phyloP scores from a whole-genome alignment of 2,113 vertebrate species.

The rat (Rattus norvegicus) region DNA sequence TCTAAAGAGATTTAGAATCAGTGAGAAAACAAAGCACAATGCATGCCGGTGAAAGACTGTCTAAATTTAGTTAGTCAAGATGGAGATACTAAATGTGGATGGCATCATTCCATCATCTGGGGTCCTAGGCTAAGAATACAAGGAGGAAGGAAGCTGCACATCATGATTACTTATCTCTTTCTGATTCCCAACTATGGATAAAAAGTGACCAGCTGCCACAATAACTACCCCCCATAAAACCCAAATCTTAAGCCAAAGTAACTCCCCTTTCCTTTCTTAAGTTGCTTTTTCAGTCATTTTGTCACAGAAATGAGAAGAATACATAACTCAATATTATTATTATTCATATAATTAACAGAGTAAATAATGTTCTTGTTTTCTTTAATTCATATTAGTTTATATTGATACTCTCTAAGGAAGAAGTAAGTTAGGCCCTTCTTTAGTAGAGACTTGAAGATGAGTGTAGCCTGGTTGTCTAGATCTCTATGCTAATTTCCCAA shows the following conservation, averaged over 20 bases:
- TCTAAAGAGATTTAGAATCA: not conserved
- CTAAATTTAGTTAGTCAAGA: not conserved
- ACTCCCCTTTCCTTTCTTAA: not conserved
- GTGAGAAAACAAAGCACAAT: not conserved
- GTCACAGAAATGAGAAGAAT: not conserved
- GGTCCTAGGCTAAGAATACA: not conserved
- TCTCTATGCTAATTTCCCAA: not conserved
- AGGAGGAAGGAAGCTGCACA: not conserved
- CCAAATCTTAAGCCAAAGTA: too few species aligned
- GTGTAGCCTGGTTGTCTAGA: not conserved
- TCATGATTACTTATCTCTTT: not conserved
- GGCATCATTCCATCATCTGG: not conserved
- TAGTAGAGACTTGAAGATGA: not conserved
- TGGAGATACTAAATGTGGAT: not conserved
- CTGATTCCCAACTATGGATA: not conserved
- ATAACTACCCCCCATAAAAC: not conserved
- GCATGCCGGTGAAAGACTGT: too few species aligned
- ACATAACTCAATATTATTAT: not conserved
- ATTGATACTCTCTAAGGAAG: not conserved
- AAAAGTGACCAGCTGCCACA: not conserved
- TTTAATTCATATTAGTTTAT: not conserved
- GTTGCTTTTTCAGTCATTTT: not conserved
- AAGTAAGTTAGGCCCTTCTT: not conserved
- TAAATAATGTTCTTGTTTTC: not conserved
- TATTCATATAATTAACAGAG: not conserved